phyloP scores from a whole-genome alignment of 2,113 vertebrate genomes.

The Mesitornis unicolor region DNA sequence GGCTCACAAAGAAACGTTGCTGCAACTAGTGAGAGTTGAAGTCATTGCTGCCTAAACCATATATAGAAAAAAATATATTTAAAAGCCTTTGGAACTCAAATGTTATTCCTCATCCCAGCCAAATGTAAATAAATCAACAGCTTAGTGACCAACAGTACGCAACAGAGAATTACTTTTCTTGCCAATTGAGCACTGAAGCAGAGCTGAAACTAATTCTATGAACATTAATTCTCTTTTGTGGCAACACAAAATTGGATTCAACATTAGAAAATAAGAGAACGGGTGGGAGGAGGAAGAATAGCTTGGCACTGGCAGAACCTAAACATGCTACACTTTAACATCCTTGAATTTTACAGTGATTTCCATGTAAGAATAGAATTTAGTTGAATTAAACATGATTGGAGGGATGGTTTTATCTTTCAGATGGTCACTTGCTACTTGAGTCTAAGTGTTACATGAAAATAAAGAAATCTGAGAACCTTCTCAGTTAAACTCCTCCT shows the following conservation, averaged over 20 bases:
- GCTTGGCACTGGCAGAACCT: neutral
- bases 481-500: neutral
- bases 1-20: neutral
- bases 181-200: neutral
- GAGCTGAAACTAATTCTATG: neutral
- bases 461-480: neutral
- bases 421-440: neutral
- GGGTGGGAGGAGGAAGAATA: accelerated
- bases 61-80: neutral
- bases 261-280: neutral
- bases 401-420: neutral
- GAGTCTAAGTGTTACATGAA: neutral
- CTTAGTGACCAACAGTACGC: neutral
- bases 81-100: neutral
- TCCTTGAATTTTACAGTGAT: neutral
- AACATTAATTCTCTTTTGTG: neutral
- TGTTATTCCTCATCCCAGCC: neutral
- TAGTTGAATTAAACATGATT: neutral
- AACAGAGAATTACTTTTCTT: neutral
- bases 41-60: neutral
- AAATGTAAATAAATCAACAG: neutral
- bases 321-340: neutral
- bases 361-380: neutral
- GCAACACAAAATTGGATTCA: neutral
- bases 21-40: neutral